These are phyloP conservation scores for Drosophila sproati DNA, from an alignment of 1,140 invertebrate genomes.

Conservation along the genomic window DNA sequence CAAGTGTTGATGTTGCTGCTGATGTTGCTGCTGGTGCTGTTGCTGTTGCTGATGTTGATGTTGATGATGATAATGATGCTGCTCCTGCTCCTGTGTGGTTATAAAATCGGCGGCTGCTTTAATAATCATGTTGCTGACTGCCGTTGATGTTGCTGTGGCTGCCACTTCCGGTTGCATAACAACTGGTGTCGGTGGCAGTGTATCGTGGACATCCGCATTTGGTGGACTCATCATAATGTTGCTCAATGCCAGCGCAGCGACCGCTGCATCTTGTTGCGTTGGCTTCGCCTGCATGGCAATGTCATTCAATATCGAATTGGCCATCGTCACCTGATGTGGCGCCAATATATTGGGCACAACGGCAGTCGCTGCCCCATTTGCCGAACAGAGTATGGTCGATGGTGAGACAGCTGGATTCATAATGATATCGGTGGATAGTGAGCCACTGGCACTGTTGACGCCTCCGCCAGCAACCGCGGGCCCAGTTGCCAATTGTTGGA, in stretches of 20 bases:
- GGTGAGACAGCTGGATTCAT: slow-evolving; percentile 88
- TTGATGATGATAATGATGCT: slow-evolving; percentile 60
- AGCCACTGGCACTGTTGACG: slow-evolving; percentile 54
- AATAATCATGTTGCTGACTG: slow-evolving; percentile 88
- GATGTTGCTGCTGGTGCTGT: slow-evolving; percentile 37
- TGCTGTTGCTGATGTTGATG: slow-evolving; percentile 31
- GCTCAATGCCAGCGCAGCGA: slow-evolving; percentile 74
- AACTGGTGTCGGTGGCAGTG: slow-evolving; percentile 75
- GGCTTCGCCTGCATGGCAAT: slow-evolving; percentile 81
- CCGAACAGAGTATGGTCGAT: slow-evolving; percentile 85
- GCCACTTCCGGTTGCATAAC: slow-evolving; percentile 71
- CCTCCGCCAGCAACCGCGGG: slow-evolving; percentile 11
- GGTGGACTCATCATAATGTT: slow-evolving; percentile 84
- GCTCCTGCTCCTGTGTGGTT: slow-evolving; percentile 85
- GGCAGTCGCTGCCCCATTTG: slow-evolving; percentile 85
- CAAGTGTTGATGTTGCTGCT: slow-evolving; percentile 30
- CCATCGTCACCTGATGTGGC: slow-evolving; percentile 82
- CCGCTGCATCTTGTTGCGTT: slow-evolving; percentile 77
- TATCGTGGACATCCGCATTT: slow-evolving; percentile 75
- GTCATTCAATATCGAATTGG: slow-evolving; percentile 81
- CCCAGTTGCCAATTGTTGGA: slow-evolving; percentile 58
- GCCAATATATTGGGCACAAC: slow-evolving; percentile 85
- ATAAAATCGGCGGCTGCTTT: slow-evolving; percentile 88
- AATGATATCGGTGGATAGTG: slow-evolving; percentile 87
- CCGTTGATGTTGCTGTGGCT: slow-evolving; percentile 86